phyloP scores from a whole-genome alignment of 1,140 invertebrate species.

The Saccostrea echinata region DNA sequence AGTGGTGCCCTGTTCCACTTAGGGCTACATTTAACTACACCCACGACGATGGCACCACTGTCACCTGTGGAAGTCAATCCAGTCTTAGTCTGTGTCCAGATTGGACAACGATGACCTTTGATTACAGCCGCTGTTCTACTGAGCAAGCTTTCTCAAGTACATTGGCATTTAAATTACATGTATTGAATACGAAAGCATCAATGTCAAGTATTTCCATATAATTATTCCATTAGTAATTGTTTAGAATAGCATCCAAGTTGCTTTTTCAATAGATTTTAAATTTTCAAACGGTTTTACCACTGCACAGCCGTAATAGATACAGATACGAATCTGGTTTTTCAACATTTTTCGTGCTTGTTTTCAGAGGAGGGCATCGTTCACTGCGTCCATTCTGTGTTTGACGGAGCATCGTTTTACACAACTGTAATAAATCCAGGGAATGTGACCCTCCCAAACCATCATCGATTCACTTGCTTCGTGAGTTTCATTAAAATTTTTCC shows the following conservation, averaged over 20 bases:
- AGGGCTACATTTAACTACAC: slow-evolving; percentile 46
- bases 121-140: slow-evolving; percentile 50
- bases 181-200: neutral
- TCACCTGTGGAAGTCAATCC: slow-evolving; percentile 30
- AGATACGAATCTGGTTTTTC: no score
- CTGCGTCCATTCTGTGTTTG: slow-evolving; percentile 22
- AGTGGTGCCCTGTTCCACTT: slow-evolving; percentile 48
- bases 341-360: neutral
- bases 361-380: slow-evolving; percentile 21
- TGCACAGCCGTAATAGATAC: no score
- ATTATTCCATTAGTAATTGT: neutral
- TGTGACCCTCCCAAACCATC: neutral
- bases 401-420: slow-evolving; percentile 28
- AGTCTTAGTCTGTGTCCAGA: slow-evolving; percentile 45
- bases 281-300: no score
- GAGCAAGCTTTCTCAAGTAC: slow-evolving; percentile 46
- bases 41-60: slow-evolving; percentile 43
- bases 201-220: neutral
- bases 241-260: neutral
- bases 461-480: slow-evolving; percentile 37
- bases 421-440: slow-evolving; percentile 32
- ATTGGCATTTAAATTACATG: neutral
- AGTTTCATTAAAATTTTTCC: neutral
- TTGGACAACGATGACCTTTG: slow-evolving; percentile 48
- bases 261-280: no score